Percentiles rank a stretch among this genome's conserved stretches.
These are phyloP conservation scores for Ceraclea dissimilis DNA, from an alignment of 2,888 invertebrate species.

Conservation along the genomic window DNA sequence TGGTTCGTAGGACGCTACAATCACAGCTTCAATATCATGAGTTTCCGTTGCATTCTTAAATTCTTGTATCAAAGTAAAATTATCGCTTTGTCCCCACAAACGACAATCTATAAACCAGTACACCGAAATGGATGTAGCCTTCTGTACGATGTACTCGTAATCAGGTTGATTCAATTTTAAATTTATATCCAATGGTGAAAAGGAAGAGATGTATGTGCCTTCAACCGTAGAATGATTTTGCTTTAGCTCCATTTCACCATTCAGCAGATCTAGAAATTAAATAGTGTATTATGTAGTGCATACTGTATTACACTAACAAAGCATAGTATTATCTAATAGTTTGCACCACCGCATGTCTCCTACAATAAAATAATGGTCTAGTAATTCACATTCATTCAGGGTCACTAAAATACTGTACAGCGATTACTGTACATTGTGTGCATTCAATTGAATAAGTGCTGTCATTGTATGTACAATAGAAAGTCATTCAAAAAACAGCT, in stretches of 20 bases:
- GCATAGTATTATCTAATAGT: too few species aligned
- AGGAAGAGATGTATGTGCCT: slow-evolving; percentile 57
- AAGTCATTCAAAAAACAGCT: too few species aligned
- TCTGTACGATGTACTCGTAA: slow-evolving; percentile 46
- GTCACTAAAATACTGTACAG: too few species aligned
- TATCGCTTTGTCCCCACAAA: slow-evolving; percentile 56
- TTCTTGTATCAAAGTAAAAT: slow-evolving; percentile 54
- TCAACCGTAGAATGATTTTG: slow-evolving; percentile 51
- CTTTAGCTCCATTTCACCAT: slow-evolving; percentile 56
- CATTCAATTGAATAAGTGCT: too few species aligned
- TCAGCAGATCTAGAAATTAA: slow-evolving; percentile 48
- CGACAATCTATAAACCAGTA: slow-evolving; percentile 78
- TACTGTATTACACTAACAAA: too few species aligned
- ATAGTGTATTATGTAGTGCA: too few species aligned
- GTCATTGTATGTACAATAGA: too few species aligned
- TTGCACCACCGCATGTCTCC: too few species aligned
- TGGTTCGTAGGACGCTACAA: slow-evolving; percentile 62
- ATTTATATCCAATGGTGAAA: slow-evolving; percentile 48
- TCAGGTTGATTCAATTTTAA: slow-evolving; percentile 56
- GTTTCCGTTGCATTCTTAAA: slow-evolving; percentile 54
- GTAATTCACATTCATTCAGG: too few species aligned
- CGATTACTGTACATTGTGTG: too few species aligned
- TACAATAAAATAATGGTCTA: too few species aligned
- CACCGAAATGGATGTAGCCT: slow-evolving; percentile 48
- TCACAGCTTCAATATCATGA: slow-evolving; percentile 61